Percentiles rank a stretch among this genome's conserved stretches.
These are phyloP conservation scores for Syrmaticus mikado DNA, from an alignment of 2,113 vertebrate species.

Conservation along the genomic window DNA sequence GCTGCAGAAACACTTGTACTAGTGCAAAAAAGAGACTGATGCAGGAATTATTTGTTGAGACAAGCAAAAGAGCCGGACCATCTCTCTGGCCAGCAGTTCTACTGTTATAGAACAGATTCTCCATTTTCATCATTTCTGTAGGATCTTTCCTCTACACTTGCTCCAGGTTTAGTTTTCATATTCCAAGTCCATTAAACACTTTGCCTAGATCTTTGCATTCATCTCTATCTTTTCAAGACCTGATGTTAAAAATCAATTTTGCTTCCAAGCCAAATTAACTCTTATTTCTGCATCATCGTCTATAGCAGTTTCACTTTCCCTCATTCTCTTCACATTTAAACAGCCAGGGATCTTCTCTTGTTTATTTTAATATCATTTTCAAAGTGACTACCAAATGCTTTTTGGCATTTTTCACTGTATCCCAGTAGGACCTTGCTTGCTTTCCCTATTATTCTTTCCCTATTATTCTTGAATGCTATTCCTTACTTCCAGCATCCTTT, in stretches of 20 bases:
- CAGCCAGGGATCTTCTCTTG: background rate
- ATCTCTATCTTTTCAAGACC: background rate
- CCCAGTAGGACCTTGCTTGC: too few species aligned
- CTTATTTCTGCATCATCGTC: background rate
- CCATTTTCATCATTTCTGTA: fast-evolving
- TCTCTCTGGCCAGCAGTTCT: background rate
- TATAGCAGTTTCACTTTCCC: background rate
- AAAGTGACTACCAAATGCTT: background rate
- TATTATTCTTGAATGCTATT: background rate
- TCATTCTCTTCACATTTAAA: background rate
- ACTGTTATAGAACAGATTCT: background rate
- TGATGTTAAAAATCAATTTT: background rate
- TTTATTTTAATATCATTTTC: background rate
- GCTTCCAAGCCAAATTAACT: background rate
- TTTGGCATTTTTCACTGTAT: background rate
- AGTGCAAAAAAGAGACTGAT: background rate
- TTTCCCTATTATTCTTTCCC: background rate
- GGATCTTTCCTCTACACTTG: background rate
- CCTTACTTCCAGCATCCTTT: background rate
- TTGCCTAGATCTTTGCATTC: background rate
- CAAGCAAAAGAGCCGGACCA: background rate
- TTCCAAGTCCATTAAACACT: background rate
- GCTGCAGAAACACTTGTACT: background rate
- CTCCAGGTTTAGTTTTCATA: background rate
- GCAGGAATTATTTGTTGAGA: background rate